Percentiles rank a stretch among this genome's conserved stretches.
phyloP scores from a whole-genome alignment of 1,140 invertebrate species.

The Ctenoplectra terminalis region DNA sequence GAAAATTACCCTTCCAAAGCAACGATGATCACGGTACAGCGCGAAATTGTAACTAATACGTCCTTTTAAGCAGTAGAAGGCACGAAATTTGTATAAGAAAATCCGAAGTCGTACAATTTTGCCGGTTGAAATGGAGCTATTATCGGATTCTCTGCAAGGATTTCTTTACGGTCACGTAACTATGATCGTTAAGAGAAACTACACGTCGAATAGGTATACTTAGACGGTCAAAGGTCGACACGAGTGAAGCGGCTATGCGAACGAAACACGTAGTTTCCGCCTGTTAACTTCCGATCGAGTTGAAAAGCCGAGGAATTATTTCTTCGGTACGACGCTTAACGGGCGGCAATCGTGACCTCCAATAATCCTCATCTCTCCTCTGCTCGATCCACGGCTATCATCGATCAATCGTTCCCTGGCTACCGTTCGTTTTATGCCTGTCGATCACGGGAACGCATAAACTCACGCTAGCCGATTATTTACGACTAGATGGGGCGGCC shows the following conservation, averaged over 20 bases:
- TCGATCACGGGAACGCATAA: slow-evolving; percentile 73
- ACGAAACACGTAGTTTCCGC: slow-evolving; percentile 30
- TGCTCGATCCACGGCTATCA: slow-evolving; percentile 67
- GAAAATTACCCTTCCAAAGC: not conserved
- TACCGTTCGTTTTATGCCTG: slow-evolving; percentile 74
- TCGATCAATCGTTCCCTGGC: slow-evolving; percentile 70
- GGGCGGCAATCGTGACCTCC: slow-evolving; percentile 67
- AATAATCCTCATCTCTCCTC: slow-evolving; percentile 65
- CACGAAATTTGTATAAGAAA: not conserved
- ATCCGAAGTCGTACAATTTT: not conserved
- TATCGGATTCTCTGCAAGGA: slow-evolving; percentile 6
- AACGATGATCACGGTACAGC: not conserved
- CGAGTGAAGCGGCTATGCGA: not conserved
- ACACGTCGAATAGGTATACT: slow-evolving; percentile 7
- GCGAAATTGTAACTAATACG: not conserved
- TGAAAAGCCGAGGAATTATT: slow-evolving; percentile 59
- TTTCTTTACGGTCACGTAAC: slow-evolving; percentile 33
- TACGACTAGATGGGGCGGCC: slow-evolving; percentile 50
- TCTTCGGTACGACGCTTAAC: slow-evolving; percentile 59
- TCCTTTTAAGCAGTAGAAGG: not conserved
- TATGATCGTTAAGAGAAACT: slow-evolving; percentile 23
- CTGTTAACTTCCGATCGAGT: slow-evolving; percentile 35
- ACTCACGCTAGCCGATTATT: slow-evolving; percentile 72
- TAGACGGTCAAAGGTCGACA: slow-evolving; percentile 27
- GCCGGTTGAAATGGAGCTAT: not conserved